Conservation (phyloP, 2,113 vertebrate genomes). For the Entomyzon cyanotis region DNA sequence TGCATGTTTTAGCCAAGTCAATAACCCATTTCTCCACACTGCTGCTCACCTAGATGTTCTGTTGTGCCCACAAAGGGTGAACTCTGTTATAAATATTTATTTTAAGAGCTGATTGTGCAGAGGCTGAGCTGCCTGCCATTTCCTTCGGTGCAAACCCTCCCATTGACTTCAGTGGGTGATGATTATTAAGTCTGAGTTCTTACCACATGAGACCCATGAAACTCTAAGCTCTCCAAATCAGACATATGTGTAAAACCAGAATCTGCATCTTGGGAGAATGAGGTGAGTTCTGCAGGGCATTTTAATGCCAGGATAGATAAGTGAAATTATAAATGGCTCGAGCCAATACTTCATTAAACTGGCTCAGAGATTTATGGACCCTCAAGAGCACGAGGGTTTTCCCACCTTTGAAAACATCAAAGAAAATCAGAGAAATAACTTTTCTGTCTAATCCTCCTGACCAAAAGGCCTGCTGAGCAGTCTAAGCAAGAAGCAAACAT, state of each 20-base stretch:
- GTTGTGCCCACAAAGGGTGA: neutral
- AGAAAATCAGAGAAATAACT: conserved; percentile 52
- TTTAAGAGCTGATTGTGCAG: neutral
- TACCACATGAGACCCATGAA: neutral
- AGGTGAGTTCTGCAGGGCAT: conserved; percentile 2
- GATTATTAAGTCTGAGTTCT: conserved; percentile 22
- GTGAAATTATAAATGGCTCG: conserved; percentile 14
- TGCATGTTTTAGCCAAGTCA: neutral
- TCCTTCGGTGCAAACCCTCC: neutral
- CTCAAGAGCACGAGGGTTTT: conserved; percentile 8
- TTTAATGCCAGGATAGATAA: conserved; percentile 40
- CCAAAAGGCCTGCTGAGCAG: conserved; percentile 9
- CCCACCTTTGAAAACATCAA: conserved; percentile 43
- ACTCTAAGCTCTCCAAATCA: conserved; percentile 25
- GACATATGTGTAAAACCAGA: conserved; percentile 10
- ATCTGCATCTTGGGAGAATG: conserved; percentile 25
- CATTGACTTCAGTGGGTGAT: neutral
- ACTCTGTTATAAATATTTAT: neutral
- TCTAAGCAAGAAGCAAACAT: conserved; percentile 7
- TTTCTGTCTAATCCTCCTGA: conserved; percentile 19
- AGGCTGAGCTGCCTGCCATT: neutral
- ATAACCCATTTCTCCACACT: neutral
- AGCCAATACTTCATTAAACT: conserved; percentile 26
- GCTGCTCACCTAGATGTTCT: neutral
- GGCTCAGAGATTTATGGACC: conserved; percentile 25